Conservation (phyloP, 2,113 vertebrate genomes). For the Mormoops blainvillei region DNA sequence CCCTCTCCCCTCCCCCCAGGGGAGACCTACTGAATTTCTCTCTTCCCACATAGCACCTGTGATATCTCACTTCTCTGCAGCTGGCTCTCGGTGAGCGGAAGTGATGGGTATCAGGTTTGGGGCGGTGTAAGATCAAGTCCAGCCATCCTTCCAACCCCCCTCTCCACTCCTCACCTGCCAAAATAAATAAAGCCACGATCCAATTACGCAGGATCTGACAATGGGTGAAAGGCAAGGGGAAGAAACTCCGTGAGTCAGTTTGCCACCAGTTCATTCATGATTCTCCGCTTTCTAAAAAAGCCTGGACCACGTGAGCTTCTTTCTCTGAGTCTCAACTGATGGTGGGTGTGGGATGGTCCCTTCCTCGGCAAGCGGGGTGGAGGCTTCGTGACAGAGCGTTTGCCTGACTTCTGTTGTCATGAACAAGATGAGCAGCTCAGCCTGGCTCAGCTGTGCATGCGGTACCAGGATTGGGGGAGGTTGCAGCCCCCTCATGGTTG, state of each 20-base stretch:
- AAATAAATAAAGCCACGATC: neutral
- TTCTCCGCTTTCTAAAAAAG: constrained; percentile 18
- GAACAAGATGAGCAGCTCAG: neutral
- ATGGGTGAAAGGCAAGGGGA: neutral
- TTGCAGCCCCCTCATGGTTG: neutral
- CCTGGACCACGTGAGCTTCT: neutral
- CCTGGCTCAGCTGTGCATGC: neutral
- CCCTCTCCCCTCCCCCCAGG: neutral
- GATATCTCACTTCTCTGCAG: neutral
- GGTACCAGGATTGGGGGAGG: neutral
- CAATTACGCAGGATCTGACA: neutral
- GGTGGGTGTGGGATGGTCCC: neutral
- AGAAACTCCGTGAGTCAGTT: neutral
- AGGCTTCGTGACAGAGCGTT: neutral
- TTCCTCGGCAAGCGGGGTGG: neutral
- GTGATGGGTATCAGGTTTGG: constrained; percentile 25
- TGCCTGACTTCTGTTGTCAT: neutral
- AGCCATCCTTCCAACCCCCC: neutral
- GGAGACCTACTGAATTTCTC: neutral
- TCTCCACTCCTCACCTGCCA: neutral
- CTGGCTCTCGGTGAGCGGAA: constrained; percentile 7
- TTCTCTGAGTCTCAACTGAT: neutral
- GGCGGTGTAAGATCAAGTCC: neutral
- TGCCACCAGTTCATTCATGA: constrained; percentile 49
- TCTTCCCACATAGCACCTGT: constrained; percentile 23